phyloP scores from a whole-genome alignment of 2,888 invertebrate genomes.

The Odontocolon sp. region DNA sequence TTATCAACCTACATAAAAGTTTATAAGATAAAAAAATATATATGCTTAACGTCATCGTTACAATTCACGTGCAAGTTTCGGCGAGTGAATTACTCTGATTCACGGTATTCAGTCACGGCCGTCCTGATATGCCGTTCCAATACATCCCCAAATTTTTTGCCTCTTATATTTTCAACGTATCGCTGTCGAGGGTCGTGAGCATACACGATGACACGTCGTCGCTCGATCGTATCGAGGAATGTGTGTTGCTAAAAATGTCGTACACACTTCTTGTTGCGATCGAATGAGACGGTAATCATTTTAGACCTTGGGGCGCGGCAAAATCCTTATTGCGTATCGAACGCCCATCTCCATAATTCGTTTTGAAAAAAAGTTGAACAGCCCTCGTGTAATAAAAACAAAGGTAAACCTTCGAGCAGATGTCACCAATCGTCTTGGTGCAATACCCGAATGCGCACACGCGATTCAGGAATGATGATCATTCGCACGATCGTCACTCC shows the following conservation, averaged over 20 bases:
- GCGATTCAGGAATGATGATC: slow-evolving; percentile 51
- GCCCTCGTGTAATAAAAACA: slow-evolving; percentile 46
- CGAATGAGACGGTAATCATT: slow-evolving; percentile 34
- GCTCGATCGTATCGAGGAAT: slow-evolving; percentile 59
- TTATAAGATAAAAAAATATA: too few relatives aligned
- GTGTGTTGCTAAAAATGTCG: slow-evolving; percentile 56
- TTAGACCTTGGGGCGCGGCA: slow-evolving; percentile 32
- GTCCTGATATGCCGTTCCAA: not conserved
- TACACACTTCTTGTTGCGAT: slow-evolving; percentile 52
- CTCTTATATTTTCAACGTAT: slow-evolving; percentile 36
- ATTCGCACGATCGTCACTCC: slow-evolving; percentile 51
- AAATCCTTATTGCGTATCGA: slow-evolving; percentile 22
- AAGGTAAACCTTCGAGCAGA: slow-evolving; percentile 25
- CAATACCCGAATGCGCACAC: slow-evolving; percentile 36
- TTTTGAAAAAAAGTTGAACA: slow-evolving; percentile 19
- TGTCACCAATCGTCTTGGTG: slow-evolving; percentile 15
- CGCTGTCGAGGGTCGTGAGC: slow-evolving; percentile 23
- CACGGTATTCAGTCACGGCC: too few relatives aligned
- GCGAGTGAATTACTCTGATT: not conserved
- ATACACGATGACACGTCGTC: slow-evolving; percentile 52
- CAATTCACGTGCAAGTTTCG: not conserved
- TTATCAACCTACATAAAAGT: too few relatives aligned
- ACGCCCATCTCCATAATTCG: slow-evolving; percentile 49
- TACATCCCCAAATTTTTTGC: not conserved
- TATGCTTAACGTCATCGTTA: too few relatives aligned